Percentiles rank a stretch among this genome's conserved stretches.
phyloP scores from a whole-genome alignment of 2,113 vertebrate genomes.

The Pseudorectes ferrugineus region DNA sequence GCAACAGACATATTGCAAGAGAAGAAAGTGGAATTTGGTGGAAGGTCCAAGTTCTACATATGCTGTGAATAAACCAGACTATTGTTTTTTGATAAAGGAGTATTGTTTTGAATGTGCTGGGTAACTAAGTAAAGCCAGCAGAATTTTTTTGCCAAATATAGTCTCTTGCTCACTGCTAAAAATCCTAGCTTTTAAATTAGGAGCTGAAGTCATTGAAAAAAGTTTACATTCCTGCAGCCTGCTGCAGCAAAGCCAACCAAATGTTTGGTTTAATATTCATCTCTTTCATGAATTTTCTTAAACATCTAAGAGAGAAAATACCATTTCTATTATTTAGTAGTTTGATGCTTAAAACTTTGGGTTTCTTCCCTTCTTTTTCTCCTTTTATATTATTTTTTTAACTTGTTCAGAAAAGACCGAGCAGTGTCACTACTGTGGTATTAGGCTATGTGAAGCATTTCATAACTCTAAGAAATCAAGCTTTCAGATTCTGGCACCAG shows the following conservation, averaged over 20 bases:
- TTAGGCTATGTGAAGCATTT: constrained; percentile 54
- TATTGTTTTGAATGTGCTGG: constrained; percentile 76
- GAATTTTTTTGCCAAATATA: constrained; percentile 84
- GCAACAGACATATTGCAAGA: constrained; percentile 64
- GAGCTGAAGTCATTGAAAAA: constrained; percentile 75
- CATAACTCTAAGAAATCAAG: constrained; percentile 59
- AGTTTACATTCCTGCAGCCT: constrained; percentile 75
- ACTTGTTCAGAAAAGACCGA: background rate
- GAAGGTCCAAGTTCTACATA: constrained; percentile 72
- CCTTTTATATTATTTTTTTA: background rate
- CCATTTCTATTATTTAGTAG: constrained; percentile 61
- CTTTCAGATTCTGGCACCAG: constrained; percentile 56
- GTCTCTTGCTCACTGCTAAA: constrained; percentile 74
- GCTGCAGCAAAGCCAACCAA: constrained; percentile 73
- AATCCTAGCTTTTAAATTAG: constrained; percentile 76
- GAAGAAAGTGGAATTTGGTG: constrained; percentile 72
- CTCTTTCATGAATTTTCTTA: constrained; percentile 69
- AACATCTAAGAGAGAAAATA: constrained; percentile 65
- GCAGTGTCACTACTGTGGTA: constrained; percentile 49
- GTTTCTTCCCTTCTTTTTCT: background rate
- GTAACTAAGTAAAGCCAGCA: constrained; percentile 71
- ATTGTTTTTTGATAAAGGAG: constrained; percentile 80
- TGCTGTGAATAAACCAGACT: constrained; percentile 76
- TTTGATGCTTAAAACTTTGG: constrained; percentile 25
- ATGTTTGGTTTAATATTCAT: constrained; percentile 73